Evolutionary conservation across 2,113 vertebrate species (phyloP).

Genomic region (Mobula birostris): DNA sequence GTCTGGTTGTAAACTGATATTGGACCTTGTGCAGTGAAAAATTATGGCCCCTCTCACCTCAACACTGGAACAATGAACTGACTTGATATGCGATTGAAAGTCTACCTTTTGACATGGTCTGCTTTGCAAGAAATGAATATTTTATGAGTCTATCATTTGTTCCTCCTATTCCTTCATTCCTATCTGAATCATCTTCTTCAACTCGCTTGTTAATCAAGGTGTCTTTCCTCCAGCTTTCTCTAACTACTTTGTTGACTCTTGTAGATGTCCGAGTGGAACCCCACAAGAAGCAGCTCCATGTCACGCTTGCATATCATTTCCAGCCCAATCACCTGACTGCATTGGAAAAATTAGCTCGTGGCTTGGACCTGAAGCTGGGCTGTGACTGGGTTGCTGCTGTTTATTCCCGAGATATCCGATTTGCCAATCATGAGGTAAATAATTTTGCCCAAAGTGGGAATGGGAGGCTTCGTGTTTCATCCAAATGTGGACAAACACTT

Average conservation of each 20-base stretch:
- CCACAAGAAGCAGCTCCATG: conserved; percentile 95
- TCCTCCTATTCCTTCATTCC: too few species aligned
- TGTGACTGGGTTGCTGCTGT: conserved; percentile 89
- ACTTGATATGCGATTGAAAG: too few species aligned
- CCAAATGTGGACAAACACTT: not conserved
- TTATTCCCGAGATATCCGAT: conserved; percentile 93
- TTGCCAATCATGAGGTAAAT: conserved; percentile 86
- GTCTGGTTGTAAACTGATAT: too few species aligned
- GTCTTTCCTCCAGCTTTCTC: not conserved
- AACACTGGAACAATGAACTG: too few species aligned
- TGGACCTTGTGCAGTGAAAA: too few species aligned
- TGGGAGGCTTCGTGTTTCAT: too few species aligned
- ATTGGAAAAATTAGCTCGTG: conserved; percentile 84
- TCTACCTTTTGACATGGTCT: too few species aligned
- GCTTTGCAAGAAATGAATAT: too few species aligned
- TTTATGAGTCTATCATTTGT: too few species aligned
- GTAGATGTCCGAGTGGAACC: conserved; percentile 86
- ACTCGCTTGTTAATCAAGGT: not conserved
- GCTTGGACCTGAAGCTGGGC: conserved; percentile 75
- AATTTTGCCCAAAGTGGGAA: not conserved
- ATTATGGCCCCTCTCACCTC: too few species aligned
- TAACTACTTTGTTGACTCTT: not conserved
- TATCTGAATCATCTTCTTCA: not conserved
- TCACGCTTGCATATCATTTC: conserved; percentile 95
- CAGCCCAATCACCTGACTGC: conserved; percentile 75